Conservation (phyloP, 1,140 invertebrate genomes). For the Drosophila pallidifrons region DNA sequence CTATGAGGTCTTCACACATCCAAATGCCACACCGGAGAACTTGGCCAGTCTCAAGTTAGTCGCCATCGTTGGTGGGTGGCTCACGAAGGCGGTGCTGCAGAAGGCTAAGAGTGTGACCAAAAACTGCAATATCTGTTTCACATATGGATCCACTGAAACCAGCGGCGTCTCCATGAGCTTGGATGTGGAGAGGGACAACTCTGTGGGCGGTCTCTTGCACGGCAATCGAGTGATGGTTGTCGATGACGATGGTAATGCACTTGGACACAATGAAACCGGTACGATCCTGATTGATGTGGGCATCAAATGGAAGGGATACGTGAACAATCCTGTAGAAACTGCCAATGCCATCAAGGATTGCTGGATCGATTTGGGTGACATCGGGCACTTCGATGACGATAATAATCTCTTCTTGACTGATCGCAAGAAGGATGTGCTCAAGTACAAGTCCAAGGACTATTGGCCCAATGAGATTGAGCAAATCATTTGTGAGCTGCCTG, state of each 20-base stretch:
- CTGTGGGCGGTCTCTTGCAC: conserved; percentile 51
- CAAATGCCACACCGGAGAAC: conserved; percentile 34
- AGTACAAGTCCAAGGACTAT: conserved; percentile 82
- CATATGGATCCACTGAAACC: conserved; percentile 69
- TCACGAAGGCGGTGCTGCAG: conserved; percentile 35
- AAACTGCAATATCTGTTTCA: conserved; percentile 39
- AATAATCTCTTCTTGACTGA: conserved; percentile 87
- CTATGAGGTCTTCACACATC: conserved; percentile 61
- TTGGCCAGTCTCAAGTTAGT: conserved; percentile 32
- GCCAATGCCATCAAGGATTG: conserved; percentile 55
- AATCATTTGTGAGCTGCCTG: conserved; percentile 64
- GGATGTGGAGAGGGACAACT: conserved; percentile 43
- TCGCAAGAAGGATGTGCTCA: conserved; percentile 88
- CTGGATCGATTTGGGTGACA: conserved; percentile 89
- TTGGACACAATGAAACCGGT: conserved; percentile 55
- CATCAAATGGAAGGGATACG: conserved; percentile 66
- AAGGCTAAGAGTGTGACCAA: conserved; percentile 45
- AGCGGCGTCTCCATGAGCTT: conserved; percentile 40
- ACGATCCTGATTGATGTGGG: conserved; percentile 66
- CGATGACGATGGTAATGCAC: conserved; percentile 57
- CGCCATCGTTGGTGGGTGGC: conserved; percentile 56
- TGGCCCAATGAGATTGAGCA: conserved; percentile 76
- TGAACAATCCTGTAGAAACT: conserved; percentile 60
- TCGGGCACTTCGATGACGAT: conserved; percentile 87
- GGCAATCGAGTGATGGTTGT: conserved; percentile 77